phyloP scores from a whole-genome alignment of 2,797 vertebrate species.

The Macropodus opercularis region DNA sequence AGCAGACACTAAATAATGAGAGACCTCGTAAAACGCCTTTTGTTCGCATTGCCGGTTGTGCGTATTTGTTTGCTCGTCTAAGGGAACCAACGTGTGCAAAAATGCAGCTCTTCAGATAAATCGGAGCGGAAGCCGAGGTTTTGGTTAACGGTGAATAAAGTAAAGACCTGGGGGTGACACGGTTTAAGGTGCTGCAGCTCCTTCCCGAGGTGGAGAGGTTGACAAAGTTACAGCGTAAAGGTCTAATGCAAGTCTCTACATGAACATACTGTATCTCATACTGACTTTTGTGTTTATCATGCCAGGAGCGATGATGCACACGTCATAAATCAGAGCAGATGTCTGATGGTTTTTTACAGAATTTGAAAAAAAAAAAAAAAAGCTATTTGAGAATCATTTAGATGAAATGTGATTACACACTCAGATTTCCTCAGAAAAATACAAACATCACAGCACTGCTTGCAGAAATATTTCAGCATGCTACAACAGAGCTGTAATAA shows the following conservation, averaged over 20 bases:
- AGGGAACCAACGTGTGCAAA: constrained; percentile 3
- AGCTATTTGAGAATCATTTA: no score
- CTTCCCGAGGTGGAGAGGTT: constrained; percentile 37
- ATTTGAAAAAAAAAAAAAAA: no score
- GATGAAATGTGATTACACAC: no score
- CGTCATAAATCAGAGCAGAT: no score
- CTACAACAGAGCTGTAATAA: constrained; percentile 28
- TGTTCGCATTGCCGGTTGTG: constrained; percentile 14
- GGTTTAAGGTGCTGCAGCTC: constrained; percentile 18
- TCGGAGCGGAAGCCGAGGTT: constrained; percentile 35
- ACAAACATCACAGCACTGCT: not conserved
- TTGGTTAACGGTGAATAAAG: constrained; percentile 59
- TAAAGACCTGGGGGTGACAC: constrained; percentile 24
- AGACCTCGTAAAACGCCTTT: constrained; percentile 9
- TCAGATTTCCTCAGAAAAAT: not conserved
- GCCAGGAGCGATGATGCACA: no score
- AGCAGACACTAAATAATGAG: constrained; percentile 10
- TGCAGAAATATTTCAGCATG: constrained; percentile 42
- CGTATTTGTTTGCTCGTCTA: constrained; percentile 11
- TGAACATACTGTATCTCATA: constrained; percentile 18
- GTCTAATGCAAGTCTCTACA: not conserved
- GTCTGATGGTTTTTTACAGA: no score
- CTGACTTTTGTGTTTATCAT: constrained; percentile 13
- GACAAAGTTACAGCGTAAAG: constrained; percentile 31
- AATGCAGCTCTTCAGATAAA: constrained; percentile 13